Evolutionary conservation across 1,140 invertebrate species (phyloP), one percentile per base, ranked within the genome.

Genomic region (Drosophila arawakana): DNA sequence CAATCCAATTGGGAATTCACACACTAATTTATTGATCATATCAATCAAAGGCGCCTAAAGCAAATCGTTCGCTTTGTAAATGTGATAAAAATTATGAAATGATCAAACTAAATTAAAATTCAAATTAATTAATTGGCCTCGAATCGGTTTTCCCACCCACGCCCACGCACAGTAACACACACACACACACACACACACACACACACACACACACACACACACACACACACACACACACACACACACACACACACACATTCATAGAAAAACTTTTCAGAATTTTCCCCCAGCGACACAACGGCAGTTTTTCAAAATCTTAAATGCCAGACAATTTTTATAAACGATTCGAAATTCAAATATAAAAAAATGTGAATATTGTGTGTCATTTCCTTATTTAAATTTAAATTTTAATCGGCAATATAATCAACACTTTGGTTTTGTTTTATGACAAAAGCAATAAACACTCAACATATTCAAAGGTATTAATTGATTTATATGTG

Each of bases 401-500:
- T 88, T 80, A 71, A 80, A 88, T 69, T 30, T 80, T 74, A 80
- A 88, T 69, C 83, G 72, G 72, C 73, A 73, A 66, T 77, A 82
- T 68, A 41, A 81, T 86, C 66, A 73, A 68, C 72, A 73, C 65
- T 66, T 43, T 30, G 25, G 60, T 43, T 63, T 73, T 65, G 79
- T 60, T 76, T 67, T 59, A 80, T 66, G 52, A 57, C 47, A 34
- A 34, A 35, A 50, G 34, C 52, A 58, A 65, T 69, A 71, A 46
- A 78, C 65, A 46, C 6, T 30, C 37, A 21, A 41, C 21, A 35
- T 35, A 30, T 47, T 35, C 57, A 50, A n/a, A 50, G 41, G 44
- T 30, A 7, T 58, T 76, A 80, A 89, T 89, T 89, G 77, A 88
- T 88, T 78, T 89, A 89, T 88, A 63, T 66, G 7, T n/a, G 50